Evolutionary conservation across 2,113 vertebrate genomes (phyloP).

Genomic region (Chaenogobius annularis): DNA sequence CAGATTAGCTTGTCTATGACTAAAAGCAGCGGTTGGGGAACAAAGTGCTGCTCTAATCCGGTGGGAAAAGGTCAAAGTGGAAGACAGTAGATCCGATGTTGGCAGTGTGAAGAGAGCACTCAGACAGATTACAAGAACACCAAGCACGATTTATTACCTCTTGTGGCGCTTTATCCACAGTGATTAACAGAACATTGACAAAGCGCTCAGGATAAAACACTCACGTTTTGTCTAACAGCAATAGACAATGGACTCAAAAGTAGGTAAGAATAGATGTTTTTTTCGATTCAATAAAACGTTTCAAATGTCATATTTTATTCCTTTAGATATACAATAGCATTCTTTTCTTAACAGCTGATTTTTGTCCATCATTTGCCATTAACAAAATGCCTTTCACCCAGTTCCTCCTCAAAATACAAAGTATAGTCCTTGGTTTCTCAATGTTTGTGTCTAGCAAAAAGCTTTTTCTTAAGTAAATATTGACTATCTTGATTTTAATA

Average conservation of each 20-base stretch:
- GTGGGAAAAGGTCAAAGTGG: conserved; percentile 36
- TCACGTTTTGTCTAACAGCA: conserved; percentile 13
- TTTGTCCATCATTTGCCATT: not conserved
- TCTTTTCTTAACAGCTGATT: not conserved
- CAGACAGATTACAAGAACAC: conserved; percentile 45
- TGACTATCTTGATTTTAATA: too few species aligned
- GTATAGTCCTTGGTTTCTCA: too few species aligned
- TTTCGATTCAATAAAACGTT: not conserved
- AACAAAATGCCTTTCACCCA: not conserved
- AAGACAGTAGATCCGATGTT: conserved; percentile 25
- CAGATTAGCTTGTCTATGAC: conserved; percentile 16
- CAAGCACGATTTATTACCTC: conserved; percentile 39
- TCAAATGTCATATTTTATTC: not conserved
- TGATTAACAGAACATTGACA: conserved; percentile 40
- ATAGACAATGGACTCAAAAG: not conserved
- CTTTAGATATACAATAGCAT: not conserved
- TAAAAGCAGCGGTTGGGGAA: conserved; percentile 11
- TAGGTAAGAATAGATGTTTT: too few species aligned
- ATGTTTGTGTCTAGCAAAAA: too few species aligned
- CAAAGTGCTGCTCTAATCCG: conserved; percentile 13
- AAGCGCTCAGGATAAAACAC: not conserved
- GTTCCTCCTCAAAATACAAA: too few species aligned
- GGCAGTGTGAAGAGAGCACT: conserved; percentile 36
- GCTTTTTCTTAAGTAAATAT: too few species aligned
- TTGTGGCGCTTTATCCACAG: conserved; percentile 26